Conservation (phyloP, 2,888 invertebrate species). For the Lasioglossum lativentre region DNA sequence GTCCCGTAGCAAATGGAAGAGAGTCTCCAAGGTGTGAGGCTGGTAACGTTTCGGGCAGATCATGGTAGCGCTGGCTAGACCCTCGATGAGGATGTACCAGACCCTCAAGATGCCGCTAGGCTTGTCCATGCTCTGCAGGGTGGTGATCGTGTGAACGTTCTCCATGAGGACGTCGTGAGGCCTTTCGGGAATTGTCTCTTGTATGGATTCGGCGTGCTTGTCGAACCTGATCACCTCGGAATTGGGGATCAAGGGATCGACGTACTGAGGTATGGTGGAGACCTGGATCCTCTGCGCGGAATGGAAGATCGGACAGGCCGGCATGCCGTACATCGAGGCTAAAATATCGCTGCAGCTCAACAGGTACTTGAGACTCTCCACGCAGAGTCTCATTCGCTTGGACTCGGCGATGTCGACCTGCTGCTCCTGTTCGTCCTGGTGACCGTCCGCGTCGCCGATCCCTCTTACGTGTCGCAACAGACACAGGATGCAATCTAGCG, state of each 20-base stretch:
- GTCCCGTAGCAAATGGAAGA: constrained; percentile 93
- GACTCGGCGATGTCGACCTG: constrained; percentile 76
- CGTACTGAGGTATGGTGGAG: constrained; percentile 91
- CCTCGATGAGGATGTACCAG: constrained; percentile 95
- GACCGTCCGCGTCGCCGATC: constrained; percentile 87
- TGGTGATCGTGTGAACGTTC: constrained; percentile 85
- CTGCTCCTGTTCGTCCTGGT: constrained; percentile 83
- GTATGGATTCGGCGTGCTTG: constrained; percentile 87
- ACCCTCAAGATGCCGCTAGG: constrained; percentile 94
- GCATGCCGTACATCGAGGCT: constrained; percentile 97
- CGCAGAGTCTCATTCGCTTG: constrained; percentile 87
- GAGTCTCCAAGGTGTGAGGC: constrained; percentile 93
- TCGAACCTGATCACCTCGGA: constrained; percentile 90
- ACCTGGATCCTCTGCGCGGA: constrained; percentile 94
- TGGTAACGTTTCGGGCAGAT: constrained; percentile 92
- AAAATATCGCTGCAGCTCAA: constrained; percentile 95
- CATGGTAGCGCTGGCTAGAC: constrained; percentile 92
- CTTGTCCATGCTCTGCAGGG: constrained; percentile 90
- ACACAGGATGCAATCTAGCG: constrained; percentile 96
- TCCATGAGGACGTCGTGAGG: constrained; percentile 88
- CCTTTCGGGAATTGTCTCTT: constrained; percentile 88
- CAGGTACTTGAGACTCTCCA: constrained; percentile 93
- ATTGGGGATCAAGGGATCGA: constrained; percentile 94
- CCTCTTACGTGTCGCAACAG: constrained; percentile 92
- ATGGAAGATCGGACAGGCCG: constrained; percentile 96